These are phyloP conservation scores for Petrocephalus microphthalmus DNA, from an alignment of 2,113 vertebrate species.

Conservation along the genomic window DNA sequence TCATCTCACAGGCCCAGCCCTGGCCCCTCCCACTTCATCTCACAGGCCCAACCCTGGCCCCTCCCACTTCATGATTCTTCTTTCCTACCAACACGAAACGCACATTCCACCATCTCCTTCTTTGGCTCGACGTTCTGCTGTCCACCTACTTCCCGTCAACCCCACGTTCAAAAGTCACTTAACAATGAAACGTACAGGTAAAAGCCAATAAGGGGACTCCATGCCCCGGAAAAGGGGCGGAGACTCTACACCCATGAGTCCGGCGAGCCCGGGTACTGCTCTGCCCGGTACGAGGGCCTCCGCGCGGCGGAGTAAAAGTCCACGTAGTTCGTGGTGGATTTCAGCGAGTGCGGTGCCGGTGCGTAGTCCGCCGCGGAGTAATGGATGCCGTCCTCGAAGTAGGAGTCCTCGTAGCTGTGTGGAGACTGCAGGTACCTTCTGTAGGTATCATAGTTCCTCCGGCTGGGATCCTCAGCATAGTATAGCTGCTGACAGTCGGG, in stretches of 20 bases:
- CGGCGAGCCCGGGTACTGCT: slow-evolving; percentile 93
- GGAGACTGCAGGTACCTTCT: slow-evolving; percentile 86
- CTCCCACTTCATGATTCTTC: slow-evolving; percentile 47
- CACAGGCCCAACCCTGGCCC: neutral
- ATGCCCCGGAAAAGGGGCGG: slow-evolving; percentile 15
- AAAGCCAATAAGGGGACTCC: slow-evolving; percentile 46
- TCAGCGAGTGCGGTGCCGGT: slow-evolving; percentile 77
- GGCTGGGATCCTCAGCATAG: slow-evolving; percentile 74
- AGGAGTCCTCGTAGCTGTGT: slow-evolving; percentile 84
- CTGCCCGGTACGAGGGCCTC: slow-evolving; percentile 83
- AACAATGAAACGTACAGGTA: slow-evolving; percentile 50
- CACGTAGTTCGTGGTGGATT: slow-evolving; percentile 87
- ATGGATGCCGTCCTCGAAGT: slow-evolving; percentile 82
- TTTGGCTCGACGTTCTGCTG: slow-evolving; percentile 73
- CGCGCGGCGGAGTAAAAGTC: slow-evolving; percentile 94
- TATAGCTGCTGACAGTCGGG: slow-evolving; percentile 71
- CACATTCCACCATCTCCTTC: slow-evolving; percentile 66
- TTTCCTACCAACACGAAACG: slow-evolving; percentile 46
- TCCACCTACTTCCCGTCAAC: slow-evolving; percentile 48
- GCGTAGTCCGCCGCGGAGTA: slow-evolving; percentile 79
- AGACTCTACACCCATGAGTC: slow-evolving; percentile 90
- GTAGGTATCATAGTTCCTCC: slow-evolving; percentile 88
- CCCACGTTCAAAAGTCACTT: slow-evolving; percentile 46
- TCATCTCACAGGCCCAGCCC: slow-evolving; percentile 20
- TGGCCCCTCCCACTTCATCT: slow-evolving; percentile 29